Evolutionary conservation across 2,888 invertebrate genomes (phyloP), one percentile per base, ranked within the genome.

Genomic region (Spodoptera picta): DNA sequence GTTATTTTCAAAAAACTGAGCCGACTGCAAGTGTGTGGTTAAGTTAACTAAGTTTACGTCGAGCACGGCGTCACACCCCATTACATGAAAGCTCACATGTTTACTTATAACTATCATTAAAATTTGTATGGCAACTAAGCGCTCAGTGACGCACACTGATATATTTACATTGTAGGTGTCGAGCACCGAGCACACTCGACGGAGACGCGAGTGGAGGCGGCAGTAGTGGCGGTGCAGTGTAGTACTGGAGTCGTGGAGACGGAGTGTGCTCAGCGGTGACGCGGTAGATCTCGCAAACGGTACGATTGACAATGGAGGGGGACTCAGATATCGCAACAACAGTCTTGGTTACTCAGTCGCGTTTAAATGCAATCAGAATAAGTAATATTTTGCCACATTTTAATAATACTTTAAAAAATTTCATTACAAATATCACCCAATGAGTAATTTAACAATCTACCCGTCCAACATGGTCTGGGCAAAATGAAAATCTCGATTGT

Each of bases 71-170:
- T 65, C 83, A 77, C 80, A 75, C 60, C 76, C 69, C 80, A 68
- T 73, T 72, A 81, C 76, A 69, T 72, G 69, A 59, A 86, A 87
- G 85, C 85, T 84, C 80, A 84, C 82, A 81, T 77, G 87, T 86
- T 84, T 88, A 91, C 89, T 89, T 92, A 90, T 73, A 86, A 90
- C 92, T 93, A 94, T 87, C 87, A 89, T 89, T 90, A 91, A 85
- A 84, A 90, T 88, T 91, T 92, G 90, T 94, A 94, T 94, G 94
- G 94, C 94, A 93, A 93, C 94, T 90, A 93, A 92, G 92, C 92
- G 87, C 83, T 91, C 93, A 93, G 93, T 90, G 92, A 74, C 70
- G 69, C 75, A 72, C 91, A 91, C 92, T 89, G 92, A 93, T 82
- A 87, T 93, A 94, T 93, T 89, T 93, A 93, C 93, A 93, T 74